Evolutionary conservation across 2,888 invertebrate genomes (phyloP).

Genomic region (Loripinus fragilis): DNA sequence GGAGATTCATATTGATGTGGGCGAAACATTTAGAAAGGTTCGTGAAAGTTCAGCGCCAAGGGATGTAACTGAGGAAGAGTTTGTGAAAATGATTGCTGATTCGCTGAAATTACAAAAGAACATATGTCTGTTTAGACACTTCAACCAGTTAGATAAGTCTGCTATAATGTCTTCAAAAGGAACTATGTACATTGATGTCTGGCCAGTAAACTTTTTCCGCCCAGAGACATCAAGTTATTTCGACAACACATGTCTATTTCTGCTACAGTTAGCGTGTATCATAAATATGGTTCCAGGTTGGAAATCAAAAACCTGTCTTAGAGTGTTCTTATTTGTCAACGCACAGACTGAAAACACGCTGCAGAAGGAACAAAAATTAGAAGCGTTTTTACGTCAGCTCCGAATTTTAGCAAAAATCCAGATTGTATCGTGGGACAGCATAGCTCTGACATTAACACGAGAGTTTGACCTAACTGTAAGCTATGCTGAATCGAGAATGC

Average conservation of each 20-base stretch:
- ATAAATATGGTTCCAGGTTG: conserved; percentile 89
- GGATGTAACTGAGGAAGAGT: conserved; percentile 86
- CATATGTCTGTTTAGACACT: conserved; percentile 95
- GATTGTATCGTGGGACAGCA: conserved; percentile 85
- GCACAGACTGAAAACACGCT: conserved; percentile 71
- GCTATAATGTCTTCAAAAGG: conserved; percentile 88
- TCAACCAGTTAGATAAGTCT: conserved; percentile 92
- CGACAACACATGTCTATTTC: conserved; percentile 96
- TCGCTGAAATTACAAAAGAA: conserved; percentile 97
- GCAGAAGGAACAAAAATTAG: conserved; percentile 83
- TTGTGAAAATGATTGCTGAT: conserved; percentile 93
- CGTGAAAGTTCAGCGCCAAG: conserved; percentile 59
- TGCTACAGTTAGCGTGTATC: conserved; percentile 98
- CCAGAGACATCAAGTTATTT: conserved; percentile 90
- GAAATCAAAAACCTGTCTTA: conserved; percentile 90
- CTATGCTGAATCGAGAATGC: conserved; percentile 63
- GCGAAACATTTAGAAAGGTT: conserved; percentile 66
- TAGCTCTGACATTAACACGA: conserved; percentile 66
- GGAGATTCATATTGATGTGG: conserved; percentile 54
- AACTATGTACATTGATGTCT: conserved; percentile 95
- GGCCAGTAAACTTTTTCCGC: conserved; percentile 97
- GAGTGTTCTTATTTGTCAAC: conserved; percentile 91
- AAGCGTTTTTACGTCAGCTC: conserved; percentile 89
- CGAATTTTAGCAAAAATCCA: conserved; percentile 93
- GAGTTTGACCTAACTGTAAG: conserved; percentile 54